Evolutionary conservation across 2,797 vertebrate genomes (phyloP).

Genomic region (Falco columbarius): DNA sequence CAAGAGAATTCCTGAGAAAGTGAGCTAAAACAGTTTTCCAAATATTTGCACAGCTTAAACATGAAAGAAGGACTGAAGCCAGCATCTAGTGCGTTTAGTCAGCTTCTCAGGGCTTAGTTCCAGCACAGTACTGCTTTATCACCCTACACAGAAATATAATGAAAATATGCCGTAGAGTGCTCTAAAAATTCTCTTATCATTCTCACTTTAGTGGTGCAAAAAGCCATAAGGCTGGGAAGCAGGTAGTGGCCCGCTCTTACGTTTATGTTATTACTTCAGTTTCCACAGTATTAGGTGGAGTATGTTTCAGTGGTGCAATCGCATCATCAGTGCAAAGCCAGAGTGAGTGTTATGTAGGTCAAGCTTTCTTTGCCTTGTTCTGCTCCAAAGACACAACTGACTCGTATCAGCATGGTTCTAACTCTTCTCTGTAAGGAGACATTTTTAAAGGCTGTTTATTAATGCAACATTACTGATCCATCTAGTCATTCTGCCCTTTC

Average conservation of each 20-base stretch:
- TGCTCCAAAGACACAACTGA: conserved; percentile 16
- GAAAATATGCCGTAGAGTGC: not conserved
- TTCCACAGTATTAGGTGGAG: not conserved
- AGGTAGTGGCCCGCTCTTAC: not conserved
- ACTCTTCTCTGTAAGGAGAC: not conserved
- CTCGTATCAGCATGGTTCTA: not conserved
- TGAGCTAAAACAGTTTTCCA: conserved; percentile 12
- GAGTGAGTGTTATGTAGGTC: not conserved
- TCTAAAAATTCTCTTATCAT: not conserved
- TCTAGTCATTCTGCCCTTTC: conserved; percentile 19
- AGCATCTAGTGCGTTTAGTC: not conserved
- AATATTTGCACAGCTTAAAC: conserved; percentile 7
- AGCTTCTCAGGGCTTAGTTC: not conserved
- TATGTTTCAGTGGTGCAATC: not conserved
- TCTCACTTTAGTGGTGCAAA: not conserved
- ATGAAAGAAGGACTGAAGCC: not conserved
- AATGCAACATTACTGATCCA: not conserved
- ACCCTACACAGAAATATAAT: not conserved
- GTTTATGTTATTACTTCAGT: not conserved
- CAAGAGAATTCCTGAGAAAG: conserved; percentile 15
- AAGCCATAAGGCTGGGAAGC: not conserved
- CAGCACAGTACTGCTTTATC: not conserved
- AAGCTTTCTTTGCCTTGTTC: conserved; percentile 16
- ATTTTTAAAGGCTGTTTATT: conserved; percentile 27
- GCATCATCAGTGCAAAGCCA: not conserved